These are phyloP conservation scores for Xestia ashworthii DNA, from an alignment of 2,888 invertebrate species.

Conservation along the genomic window DNA sequence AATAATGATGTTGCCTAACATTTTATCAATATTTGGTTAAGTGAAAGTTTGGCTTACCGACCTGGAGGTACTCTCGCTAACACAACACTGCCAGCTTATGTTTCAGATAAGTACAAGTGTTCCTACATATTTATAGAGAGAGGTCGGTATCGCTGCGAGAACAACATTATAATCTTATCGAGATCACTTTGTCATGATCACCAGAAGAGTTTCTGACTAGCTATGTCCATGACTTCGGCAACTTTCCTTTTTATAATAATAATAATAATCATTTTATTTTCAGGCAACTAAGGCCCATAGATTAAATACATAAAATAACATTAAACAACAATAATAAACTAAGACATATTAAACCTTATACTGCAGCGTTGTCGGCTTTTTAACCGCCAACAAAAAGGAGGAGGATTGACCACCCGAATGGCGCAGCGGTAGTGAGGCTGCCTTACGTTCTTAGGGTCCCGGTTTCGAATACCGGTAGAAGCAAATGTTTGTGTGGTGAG, in stretches of 20 bases:
- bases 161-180: slow-evolving; percentile 6
- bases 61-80: neutral
- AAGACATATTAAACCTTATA: too few species aligned
- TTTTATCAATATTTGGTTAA: neutral
- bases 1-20: neutral
- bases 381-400: too few species aligned
- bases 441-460: too few species aligned
- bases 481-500: too few species aligned
- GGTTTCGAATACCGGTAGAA: too few species aligned
- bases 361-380: too few species aligned
- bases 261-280: too few species aligned
- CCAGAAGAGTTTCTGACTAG: neutral
- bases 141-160: neutral
- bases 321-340: too few species aligned
- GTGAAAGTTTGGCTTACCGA: neutral
- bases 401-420: too few species aligned
- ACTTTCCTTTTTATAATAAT: neutral
- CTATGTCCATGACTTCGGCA: neutral
- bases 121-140: slow-evolving; percentile 1
- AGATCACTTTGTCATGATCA: neutral
- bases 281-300: too few species aligned
- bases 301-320: too few species aligned
- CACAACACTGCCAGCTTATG: slow-evolving; percentile 2
- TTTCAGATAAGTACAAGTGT: neutral
- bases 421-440: too few species aligned